These are phyloP conservation scores for Mungos mungo DNA, from an alignment of 2,113 vertebrate species.

Conservation along the genomic window DNA sequence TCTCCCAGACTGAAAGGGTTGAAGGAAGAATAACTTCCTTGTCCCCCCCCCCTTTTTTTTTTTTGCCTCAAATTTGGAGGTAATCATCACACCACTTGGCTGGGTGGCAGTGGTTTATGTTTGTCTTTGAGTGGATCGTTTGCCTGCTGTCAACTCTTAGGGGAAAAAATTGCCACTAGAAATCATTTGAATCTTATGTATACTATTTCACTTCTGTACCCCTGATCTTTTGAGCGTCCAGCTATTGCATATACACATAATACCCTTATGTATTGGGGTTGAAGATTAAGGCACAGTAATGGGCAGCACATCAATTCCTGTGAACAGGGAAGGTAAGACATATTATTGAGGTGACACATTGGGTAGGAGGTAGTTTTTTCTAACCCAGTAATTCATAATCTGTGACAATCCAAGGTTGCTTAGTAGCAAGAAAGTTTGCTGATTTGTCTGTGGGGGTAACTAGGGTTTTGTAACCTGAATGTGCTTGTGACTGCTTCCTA, in stretches of 20 bases:
- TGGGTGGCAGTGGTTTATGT: not conserved
- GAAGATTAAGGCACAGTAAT: slow-evolving; percentile 17
- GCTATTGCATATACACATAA: not conserved
- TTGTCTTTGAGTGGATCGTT: slow-evolving; percentile 12
- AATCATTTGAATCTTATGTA: slow-evolving; percentile 7
- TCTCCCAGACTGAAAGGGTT: not conserved
- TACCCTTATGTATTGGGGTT: slow-evolving; percentile 3
- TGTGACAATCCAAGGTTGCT: slow-evolving; percentile 6
- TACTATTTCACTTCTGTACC: slow-evolving; percentile 41
- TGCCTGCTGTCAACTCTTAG: slow-evolving; percentile 5
- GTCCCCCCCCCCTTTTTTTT: not conserved
- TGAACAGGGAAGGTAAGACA: not conserved
- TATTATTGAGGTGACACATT: not conserved
- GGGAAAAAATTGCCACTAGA: not conserved
- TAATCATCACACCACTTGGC: slow-evolving; percentile 2
- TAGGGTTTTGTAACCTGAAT: not conserved
- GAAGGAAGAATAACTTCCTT: not conserved
- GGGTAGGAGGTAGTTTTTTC: not conserved
- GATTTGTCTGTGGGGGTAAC: not conserved
- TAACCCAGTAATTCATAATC: slow-evolving; percentile 23
- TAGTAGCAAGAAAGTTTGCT: slow-evolving; percentile 14
- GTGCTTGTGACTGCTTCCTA: not conserved
- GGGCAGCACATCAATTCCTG: not conserved
- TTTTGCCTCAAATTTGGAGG: slow-evolving; percentile 33
- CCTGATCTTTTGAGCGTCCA: slow-evolving; percentile 25